A percentile compares a stretch with the other conserved stretches of the same genome.
These are phyloP conservation scores for Chironomus tentans DNA, from an alignment of 2,888 invertebrate species.

Conservation along the genomic window DNA sequence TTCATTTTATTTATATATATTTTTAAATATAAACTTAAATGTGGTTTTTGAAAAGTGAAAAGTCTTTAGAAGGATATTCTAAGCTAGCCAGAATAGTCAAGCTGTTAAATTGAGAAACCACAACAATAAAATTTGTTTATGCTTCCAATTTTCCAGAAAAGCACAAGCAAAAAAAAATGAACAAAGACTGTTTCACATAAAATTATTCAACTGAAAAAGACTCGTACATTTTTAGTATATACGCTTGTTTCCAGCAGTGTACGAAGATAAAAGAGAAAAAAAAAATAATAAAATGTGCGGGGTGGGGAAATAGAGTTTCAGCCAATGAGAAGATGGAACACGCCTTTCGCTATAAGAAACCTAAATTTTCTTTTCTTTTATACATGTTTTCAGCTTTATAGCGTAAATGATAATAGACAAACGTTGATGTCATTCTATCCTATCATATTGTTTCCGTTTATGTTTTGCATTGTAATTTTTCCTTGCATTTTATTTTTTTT, in stretches of 20 bases:
- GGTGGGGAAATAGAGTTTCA: neutral
- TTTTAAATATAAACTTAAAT: too few relatives aligned
- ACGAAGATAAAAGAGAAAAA: neutral
- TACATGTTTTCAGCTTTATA: neutral
- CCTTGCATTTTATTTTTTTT: neutral
- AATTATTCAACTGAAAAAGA: neutral
- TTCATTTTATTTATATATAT: too few relatives aligned
- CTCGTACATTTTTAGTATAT: neutral
- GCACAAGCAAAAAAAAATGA: neutral
- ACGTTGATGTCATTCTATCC: neutral
- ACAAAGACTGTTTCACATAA: neutral
- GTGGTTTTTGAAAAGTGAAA: too few relatives aligned
- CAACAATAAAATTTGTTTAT: too few relatives aligned
- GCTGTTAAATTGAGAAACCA: too few relatives aligned
- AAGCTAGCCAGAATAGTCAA: too few relatives aligned
- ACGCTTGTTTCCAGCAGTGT: neutral
- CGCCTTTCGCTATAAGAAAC: neutral
- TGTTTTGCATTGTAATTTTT: neutral
- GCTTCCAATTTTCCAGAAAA: neutral
- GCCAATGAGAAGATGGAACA: neutral
- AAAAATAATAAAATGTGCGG: neutral
- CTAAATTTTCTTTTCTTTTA: neutral
- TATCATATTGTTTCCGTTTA: neutral
- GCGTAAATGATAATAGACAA: neutral
- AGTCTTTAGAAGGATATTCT: too few relatives aligned